Conservation (phyloP, 2,113 vertebrate genomes). For the Hemibates koningsi region DNA sequence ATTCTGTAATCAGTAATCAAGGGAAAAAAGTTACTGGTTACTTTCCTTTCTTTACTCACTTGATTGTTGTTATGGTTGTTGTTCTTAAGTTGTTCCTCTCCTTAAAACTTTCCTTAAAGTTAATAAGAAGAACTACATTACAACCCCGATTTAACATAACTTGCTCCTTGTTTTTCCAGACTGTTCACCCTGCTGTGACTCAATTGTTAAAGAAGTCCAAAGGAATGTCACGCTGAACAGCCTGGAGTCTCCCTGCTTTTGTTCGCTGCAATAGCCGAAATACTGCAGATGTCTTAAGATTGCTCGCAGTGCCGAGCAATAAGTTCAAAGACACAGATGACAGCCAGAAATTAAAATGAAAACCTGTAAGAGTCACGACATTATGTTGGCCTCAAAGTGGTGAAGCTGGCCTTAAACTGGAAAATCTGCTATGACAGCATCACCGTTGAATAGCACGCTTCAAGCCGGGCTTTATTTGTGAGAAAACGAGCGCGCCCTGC, state of each 20-base stretch:
- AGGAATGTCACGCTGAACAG: background rate
- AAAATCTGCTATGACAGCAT: background rate
- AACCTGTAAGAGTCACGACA: background rate
- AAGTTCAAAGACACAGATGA: background rate
- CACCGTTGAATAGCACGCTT: fast-evolving
- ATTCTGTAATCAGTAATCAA: background rate
- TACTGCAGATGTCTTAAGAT: background rate
- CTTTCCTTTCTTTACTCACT: background rate
- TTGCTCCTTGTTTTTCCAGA: background rate
- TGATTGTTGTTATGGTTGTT: background rate
- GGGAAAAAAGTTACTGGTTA: background rate
- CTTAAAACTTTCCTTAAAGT: background rate
- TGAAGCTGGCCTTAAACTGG: background rate
- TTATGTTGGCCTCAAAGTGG: background rate
- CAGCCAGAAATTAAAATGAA: background rate
- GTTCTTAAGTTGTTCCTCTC: background rate
- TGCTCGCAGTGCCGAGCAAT: background rate
- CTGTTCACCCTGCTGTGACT: background rate
- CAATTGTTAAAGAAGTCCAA: background rate
- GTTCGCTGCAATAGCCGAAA: background rate
- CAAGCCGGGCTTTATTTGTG: background rate
- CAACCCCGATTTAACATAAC: background rate
- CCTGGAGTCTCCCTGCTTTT: background rate
- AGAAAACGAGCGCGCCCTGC: background rate
- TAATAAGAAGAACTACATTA: background rate